Evolutionary conservation across 2,113 vertebrate genomes (phyloP).

Genomic region (Saiga tatarica): DNA sequence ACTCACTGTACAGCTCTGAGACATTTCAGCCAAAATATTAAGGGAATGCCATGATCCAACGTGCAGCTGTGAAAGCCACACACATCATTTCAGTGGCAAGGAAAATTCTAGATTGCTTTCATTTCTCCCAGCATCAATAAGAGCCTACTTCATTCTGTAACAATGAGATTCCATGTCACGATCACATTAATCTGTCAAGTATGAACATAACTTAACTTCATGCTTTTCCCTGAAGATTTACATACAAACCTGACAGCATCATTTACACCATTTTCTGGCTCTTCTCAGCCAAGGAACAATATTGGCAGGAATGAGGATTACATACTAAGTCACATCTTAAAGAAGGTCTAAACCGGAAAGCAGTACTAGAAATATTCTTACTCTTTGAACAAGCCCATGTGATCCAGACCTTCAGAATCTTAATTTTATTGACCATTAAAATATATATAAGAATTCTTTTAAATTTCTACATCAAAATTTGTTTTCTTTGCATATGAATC

Average conservation of each 20-base stretch:
- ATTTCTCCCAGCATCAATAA: conserved; percentile 40
- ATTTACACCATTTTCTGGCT: conserved; percentile 61
- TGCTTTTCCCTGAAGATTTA: conserved; percentile 57
- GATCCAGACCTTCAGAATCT: neutral
- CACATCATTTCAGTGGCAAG: conserved; percentile 16
- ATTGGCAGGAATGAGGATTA: conserved; percentile 2
- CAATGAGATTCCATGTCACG: conserved; percentile 59
- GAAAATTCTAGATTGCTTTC: conserved; percentile 56
- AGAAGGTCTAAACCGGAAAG: neutral
- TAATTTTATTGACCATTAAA: neutral
- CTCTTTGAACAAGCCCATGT: neutral
- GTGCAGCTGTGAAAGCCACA: neutral
- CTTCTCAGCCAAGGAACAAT: conserved; percentile 17
- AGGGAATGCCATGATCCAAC: neutral
- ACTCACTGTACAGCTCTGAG: neutral
- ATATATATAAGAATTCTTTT: neutral
- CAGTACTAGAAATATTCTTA: neutral
- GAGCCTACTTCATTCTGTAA: conserved; percentile 37
- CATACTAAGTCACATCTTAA: conserved; percentile 23
- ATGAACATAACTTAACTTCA: conserved; percentile 46
- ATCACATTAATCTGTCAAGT: conserved; percentile 68
- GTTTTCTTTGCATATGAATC: neutral
- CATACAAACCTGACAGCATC: conserved; percentile 48
- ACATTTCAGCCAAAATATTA: conserved; percentile 34
- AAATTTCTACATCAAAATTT: neutral